Base-by-base conservation (phyloP, 2,888 invertebrate genomes). In the Volucella inflata region DNA sequence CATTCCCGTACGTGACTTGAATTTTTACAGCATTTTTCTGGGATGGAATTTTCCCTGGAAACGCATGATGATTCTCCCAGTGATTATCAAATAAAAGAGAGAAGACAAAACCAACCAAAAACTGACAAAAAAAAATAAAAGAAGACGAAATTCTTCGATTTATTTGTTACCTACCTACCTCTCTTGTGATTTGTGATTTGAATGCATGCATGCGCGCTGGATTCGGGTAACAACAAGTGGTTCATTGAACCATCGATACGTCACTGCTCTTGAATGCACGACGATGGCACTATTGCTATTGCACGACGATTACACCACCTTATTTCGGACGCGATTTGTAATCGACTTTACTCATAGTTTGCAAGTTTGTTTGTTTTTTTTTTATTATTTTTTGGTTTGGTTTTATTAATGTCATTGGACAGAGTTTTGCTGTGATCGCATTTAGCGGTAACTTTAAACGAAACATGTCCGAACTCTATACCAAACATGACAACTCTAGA, bases 1-100 rank as follows among this genome's bases (percentile, higher is more conserved):
- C 85, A 85, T 85, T 85, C 81, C 81, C 72, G 71, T 85, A 85
- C 85, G 85, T 85, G 85, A 85, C 85, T 81, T 85, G 85, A 81
- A 81, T 85, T 83, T 60, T 65, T 75, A 71, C 67, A 57, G 8
- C 57, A 68, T 77, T 85, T 30, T 80, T 72, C 65, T 72, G 76
- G 65, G 80, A 79, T 75, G 85, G 81, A 77, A 81, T 85, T 85
- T 85, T 85, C 81, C 40, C 64, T 68, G 76, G 85, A 85, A 84
- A 81, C 42, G 60, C 46, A 16, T 68, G 76, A 81, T 81, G 85
- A 85, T 85, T 85, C 81, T 85, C 85, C 30, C 85, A 81, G 76
- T 81, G 85, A 85, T 85, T 85, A 85, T 85, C 85, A 71, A 85
- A 77, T 80, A 77, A 85, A 30, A 30, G 30, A 30, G 30, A 30